Evolutionary conservation across 1,140 invertebrate species (phyloP).

Genomic region (Nomia melanderi): DNA sequence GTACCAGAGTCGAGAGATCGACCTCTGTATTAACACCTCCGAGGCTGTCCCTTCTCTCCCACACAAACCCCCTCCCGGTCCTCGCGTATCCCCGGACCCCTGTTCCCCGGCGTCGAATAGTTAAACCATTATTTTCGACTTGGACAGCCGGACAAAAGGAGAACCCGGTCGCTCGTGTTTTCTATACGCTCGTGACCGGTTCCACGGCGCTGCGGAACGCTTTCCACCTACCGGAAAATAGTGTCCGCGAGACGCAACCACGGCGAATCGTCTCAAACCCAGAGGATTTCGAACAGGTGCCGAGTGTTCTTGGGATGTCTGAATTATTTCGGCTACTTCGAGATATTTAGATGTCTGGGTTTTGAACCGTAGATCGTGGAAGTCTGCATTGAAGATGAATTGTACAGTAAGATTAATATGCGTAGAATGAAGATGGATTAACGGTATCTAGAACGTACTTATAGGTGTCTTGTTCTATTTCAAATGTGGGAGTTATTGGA

Average conservation of each 20-base stretch:
- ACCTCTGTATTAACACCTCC: constrained; percentile 80
- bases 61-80: no score
- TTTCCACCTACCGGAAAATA: constrained; percentile 29
- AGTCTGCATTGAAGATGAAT: no score
- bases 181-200: constrained; percentile 44
- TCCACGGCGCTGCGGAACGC: background rate
- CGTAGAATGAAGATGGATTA: no score
- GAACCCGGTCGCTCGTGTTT: constrained; percentile 59
- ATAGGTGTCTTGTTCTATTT: no score
- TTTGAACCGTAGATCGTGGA: background rate
- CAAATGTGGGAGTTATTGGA: no score
- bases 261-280: background rate
- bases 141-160: constrained; percentile 68
- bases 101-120: constrained; percentile 63
- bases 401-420: no score
- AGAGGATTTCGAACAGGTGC: background rate
- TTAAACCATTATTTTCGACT: constrained; percentile 72
- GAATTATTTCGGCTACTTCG: background rate
- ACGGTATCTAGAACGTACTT: no score
- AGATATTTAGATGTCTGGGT: background rate
- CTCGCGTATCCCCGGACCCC: background rate
- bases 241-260: background rate
- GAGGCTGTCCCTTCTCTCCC: constrained; percentile 43
- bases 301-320: no score
- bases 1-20: constrained; percentile 75